Base-by-base conservation (phyloP, 2,113 vertebrate genomes). In the Sisor rabdophorus region DNA sequence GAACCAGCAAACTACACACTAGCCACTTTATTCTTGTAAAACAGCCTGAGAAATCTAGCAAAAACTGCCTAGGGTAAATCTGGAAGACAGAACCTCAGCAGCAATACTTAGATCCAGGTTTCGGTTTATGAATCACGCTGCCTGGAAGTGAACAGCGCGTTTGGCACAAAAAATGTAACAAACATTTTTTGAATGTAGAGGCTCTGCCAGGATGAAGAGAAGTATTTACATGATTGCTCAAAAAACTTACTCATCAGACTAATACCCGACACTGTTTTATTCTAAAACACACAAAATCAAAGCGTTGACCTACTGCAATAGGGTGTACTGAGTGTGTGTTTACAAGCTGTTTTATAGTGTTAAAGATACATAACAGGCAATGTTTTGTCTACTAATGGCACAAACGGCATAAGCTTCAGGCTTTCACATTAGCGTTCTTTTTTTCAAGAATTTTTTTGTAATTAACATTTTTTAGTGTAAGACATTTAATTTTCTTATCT, bases 31-130 rank as follows among this genome's bases (percentile, higher is more conserved):
- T 24, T 75, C 32, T 64, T 24, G 12, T 68, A 68, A 54, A 64
- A 64, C 60, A 26, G n/a, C 47, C 60, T 4, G 17, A 1, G 26
- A 53, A 60, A 64, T 40, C 7, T 75, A 55, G 54, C n/a, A 5
- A 54, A 55, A 54, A 54, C 54, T 56, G 52, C 32, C 22, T 53
- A 30, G 22, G 2, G 47, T 68, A 69, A 48, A 59, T 48, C 36
- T 60, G 55, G 71, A 28, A 73, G 36, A 20, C 40, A 3, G 59
- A 48, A 59, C 1, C 4, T 58, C 71, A 19, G 60, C 73, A 40
- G 28, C n/a, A 16, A 75, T 53, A 54, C 30, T 65, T 30, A 40
- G 48, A 54, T 65, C 73, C 50, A 55, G 48, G 73, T 47, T 65
- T 54, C 11, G 55, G 36, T 32, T 24, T 24, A 22, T 58, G 63